These are phyloP conservation scores for Conus canariensis DNA, from an alignment of 2,888 invertebrate species.

Conservation along the genomic window DNA sequence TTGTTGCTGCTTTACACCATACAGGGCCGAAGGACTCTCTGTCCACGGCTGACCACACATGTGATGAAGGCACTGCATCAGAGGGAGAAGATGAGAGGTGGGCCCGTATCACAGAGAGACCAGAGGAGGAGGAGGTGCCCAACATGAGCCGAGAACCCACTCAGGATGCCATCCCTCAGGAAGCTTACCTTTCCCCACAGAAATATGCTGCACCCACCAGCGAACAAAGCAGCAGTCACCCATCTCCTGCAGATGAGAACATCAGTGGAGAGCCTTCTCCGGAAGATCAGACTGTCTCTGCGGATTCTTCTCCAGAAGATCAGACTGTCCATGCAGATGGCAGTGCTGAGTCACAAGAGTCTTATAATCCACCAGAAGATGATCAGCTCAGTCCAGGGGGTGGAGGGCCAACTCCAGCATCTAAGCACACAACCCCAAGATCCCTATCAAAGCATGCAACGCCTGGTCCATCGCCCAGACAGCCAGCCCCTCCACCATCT, in stretches of 20 bases:
- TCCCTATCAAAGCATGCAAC: not conserved
- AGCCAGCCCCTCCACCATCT: not conserved
- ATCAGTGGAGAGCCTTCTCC: not conserved
- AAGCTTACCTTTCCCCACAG: not conserved
- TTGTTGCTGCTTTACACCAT: not conserved
- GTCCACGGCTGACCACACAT: slow-evolving; percentile 28
- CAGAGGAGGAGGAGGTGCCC: slow-evolving; percentile 47
- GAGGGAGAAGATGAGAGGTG: slow-evolving; percentile 45
- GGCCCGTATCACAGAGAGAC: slow-evolving; percentile 50
- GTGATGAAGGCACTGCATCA: not conserved
- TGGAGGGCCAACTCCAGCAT: not conserved
- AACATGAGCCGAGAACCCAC: slow-evolving; percentile 41
- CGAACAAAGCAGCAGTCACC: slow-evolving; percentile 8
- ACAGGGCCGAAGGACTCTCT: not conserved
- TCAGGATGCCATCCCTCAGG: not conserved
- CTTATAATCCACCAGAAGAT: not conserved
- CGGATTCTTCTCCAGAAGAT: too few species aligned
- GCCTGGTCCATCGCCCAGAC: not conserved
- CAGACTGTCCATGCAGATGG: not conserved
- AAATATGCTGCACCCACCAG: not conserved
- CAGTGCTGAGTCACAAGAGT: not conserved
- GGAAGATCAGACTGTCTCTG: too few species aligned
- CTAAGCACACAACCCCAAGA: not conserved
- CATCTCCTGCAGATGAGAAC: not conserved
- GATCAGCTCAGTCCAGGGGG: not conserved